Evolutionary conservation across 2,797 vertebrate species (phyloP).

Genomic region (Sandelia bainsii): DNA sequence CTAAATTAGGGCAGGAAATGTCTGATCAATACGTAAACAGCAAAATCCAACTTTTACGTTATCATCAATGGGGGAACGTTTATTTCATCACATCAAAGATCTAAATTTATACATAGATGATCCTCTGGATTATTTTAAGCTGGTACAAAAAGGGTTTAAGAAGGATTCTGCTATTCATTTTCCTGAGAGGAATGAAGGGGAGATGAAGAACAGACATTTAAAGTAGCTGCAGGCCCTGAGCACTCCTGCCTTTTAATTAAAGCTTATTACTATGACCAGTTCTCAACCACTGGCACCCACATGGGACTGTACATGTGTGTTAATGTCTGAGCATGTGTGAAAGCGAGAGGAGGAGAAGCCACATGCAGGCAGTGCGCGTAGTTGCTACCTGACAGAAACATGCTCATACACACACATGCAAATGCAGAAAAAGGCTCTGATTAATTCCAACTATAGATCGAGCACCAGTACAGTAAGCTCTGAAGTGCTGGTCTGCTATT

Average conservation of each 20-base stretch:
- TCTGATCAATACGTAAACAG: background rate
- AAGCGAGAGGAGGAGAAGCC: constrained; percentile 9
- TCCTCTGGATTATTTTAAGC: constrained; percentile 30
- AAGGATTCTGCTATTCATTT: constrained; percentile 49
- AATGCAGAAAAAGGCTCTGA: constrained; percentile 19
- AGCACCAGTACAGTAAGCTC: constrained; percentile 26
- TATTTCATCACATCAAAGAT: constrained; percentile 19
- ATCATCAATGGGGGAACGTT: background rate
- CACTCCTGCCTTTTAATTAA: constrained; percentile 73
- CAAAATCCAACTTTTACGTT: background rate
- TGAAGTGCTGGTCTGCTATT: constrained; percentile 36
- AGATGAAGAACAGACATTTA: constrained; percentile 35
- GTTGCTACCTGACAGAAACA: constrained; percentile 31
- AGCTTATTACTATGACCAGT: constrained; percentile 69
- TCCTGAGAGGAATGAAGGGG: constrained; percentile 31
- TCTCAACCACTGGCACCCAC: constrained; percentile 49
- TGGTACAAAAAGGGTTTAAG: constrained; percentile 45
- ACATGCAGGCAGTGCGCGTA: constrained; percentile 6
- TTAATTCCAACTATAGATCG: constrained; percentile 38
- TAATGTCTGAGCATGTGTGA: constrained; percentile 5
- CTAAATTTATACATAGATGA: constrained; percentile 31
- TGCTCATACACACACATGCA: constrained; percentile 20
- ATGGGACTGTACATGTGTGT: constrained; percentile 35
- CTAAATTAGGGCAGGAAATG: background rate
- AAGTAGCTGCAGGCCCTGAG: constrained; percentile 24